Evolutionary conservation across 2,888 invertebrate genomes (phyloP).

Genomic region (Sesia apiformis): DNA sequence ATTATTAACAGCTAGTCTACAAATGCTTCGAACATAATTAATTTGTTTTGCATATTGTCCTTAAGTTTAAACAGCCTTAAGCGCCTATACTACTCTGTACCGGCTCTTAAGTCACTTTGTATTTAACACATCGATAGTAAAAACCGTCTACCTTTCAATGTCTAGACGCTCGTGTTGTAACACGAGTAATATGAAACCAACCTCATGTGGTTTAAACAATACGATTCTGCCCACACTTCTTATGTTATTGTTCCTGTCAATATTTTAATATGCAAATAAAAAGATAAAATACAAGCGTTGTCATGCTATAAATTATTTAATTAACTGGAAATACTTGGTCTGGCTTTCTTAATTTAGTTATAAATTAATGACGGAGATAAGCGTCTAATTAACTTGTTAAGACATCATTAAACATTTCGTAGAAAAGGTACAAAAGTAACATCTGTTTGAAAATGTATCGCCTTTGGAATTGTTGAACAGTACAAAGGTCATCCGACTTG

Average conservation of each 20-base stretch:
- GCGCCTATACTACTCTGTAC: no score
- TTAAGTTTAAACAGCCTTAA: no score
- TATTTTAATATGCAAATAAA: conserved; percentile 43
- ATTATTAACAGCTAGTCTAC: no score
- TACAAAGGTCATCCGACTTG: neutral
- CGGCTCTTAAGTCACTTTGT: no score
- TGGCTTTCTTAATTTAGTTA: neutral
- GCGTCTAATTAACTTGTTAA: neutral
- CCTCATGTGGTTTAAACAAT: conserved; percentile 34
- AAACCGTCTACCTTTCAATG: conserved; percentile 40
- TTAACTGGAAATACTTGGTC: neutral
- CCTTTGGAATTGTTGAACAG: no score
- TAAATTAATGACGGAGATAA: neutral
- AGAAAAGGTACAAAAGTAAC: neutral
- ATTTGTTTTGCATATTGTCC: no score
- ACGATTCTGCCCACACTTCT: conserved; percentile 35
- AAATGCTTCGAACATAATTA: no score
- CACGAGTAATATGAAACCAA: conserved; percentile 10
- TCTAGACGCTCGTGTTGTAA: conserved; percentile 50
- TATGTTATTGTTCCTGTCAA: conserved; percentile 30
- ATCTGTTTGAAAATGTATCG: neutral
- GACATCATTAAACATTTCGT: neutral
- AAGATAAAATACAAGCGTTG: conserved; percentile 10
- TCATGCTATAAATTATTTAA: neutral
- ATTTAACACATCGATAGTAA: conserved; percentile 17